Evolutionary conservation across 35 echinoderm and acorn worm species (phyloP).

Genomic region (Lytechinus pictus): DNA sequence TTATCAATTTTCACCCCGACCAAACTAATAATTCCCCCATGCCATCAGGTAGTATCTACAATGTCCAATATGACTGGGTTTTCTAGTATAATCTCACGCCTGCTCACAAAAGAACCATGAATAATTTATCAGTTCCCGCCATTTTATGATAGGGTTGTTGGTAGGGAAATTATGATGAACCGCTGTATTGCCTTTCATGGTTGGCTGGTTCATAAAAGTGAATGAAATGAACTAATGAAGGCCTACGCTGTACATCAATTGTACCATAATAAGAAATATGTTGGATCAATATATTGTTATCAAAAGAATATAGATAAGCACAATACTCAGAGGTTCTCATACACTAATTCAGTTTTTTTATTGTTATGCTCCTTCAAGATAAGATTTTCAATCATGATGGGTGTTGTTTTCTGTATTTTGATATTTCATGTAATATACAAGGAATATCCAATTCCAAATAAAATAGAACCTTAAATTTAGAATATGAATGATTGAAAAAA

Average conservation of each 20-base stretch:
- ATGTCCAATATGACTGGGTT: neutral
- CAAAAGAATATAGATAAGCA: neutral
- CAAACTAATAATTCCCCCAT: neutral
- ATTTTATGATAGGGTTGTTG: neutral
- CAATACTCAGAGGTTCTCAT: neutral
- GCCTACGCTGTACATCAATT: neutral
- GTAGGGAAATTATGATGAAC: neutral
- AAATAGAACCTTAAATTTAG: no score
- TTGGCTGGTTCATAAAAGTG: neutral
- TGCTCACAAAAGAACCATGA: neutral
- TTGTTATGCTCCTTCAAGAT: neutral
- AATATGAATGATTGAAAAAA: neutral
- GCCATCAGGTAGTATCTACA: neutral
- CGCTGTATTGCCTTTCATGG: neutral
- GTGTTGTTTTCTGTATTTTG: neutral
- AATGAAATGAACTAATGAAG: neutral
- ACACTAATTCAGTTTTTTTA: neutral
- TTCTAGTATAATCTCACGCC: neutral
- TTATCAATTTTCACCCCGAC: neutral
- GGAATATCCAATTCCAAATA: no score
- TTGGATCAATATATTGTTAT: neutral
- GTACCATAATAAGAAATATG: neutral
- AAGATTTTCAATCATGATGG: neutral
- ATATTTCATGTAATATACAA: neutral
- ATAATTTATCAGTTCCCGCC: constrained; percentile 1